Base-by-base conservation (phyloP, 2,888 invertebrate species). In the Liodrosophila aerea region DNA sequence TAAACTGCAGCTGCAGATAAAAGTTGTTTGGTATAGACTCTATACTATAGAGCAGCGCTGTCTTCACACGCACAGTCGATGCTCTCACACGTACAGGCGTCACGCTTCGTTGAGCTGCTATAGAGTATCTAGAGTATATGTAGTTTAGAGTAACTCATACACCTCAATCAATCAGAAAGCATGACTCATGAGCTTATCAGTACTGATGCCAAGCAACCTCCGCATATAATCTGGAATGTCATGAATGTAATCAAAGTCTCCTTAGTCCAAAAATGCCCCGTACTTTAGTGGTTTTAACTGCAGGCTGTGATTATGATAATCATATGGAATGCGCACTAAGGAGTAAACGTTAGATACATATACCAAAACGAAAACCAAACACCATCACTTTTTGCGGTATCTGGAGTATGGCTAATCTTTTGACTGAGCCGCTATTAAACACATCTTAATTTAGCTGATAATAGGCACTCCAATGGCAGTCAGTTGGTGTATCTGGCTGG, bases 381-480 rank as follows among this genome's bases (percentile, higher is more conserved):
- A 7, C n/a, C 7, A 8, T 1, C 40, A 41, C 40, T 41, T 41
- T 27, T 3, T 5, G n/a, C 3, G 30, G 40, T 33, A 54, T 36
- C 22, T 41, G 29, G 36, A 41, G 13, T 62, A 36, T 46, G 13
- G 64, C 40, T 62, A 62, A 62, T 63, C 53, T 34, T 12, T 15
- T 11, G 18, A 11, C n/a, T 9, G 31, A 41, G 18, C 12, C 51
- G 37, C 37, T 46, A 15, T 36, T 52, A 68, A 63, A 51, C 64
- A 64, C 64, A 64, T 33, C 70, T 68, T 69, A 50, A 68, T 68
- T 64, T 47, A 40, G 45, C 53, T 57, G 73, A 67, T 69, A 69
- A 66, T 69, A 46, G 33, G 36, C 7, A 16, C 31, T n/a, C n/a
- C 30, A 63, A 68, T 51, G 7, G 22, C 62, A 33, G 36, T 36